Evolutionary conservation across 2,113 vertebrate species (phyloP).

Genomic region (Alouatta palliata): DNA sequence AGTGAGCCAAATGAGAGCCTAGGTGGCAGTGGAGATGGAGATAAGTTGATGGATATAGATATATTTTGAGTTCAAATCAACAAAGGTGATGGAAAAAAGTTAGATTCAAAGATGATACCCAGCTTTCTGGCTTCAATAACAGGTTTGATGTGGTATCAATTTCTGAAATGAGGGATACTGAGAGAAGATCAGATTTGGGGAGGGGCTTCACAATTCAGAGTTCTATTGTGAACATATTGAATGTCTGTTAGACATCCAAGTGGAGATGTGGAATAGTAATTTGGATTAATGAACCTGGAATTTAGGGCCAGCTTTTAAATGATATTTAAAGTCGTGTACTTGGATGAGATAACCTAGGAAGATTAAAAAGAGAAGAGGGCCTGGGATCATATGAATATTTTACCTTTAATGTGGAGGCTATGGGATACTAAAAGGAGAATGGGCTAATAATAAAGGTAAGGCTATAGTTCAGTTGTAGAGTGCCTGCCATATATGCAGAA

Average conservation of each 20-base stretch:
- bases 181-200: conserved; percentile 5
- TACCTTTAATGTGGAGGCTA: conserved; percentile 21
- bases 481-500: not conserved
- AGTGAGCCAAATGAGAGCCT: conserved; percentile 27
- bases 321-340: conserved; percentile 2
- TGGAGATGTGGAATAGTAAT: not conserved
- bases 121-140: conserved; percentile 40
- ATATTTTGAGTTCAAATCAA: no score
- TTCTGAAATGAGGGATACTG: not conserved
- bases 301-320: conserved; percentile 31
- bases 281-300: conserved; percentile 21
- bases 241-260: not conserved
- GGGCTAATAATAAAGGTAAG: not conserved
- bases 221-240: not conserved
- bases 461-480: conserved; percentile 19
- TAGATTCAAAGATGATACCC: conserved; percentile 25
- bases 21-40: not conserved
- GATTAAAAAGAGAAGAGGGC: not conserved
- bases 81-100: not conserved
- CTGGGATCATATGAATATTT: not conserved
- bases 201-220: not conserved
- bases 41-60: not conserved
- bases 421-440: conserved; percentile 5
- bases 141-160: not conserved
- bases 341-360: conserved; percentile 6